Evolutionary conservation across 2,113 vertebrate genomes (phyloP).

Genomic region (Phalacrocorax aristotelis): DNA sequence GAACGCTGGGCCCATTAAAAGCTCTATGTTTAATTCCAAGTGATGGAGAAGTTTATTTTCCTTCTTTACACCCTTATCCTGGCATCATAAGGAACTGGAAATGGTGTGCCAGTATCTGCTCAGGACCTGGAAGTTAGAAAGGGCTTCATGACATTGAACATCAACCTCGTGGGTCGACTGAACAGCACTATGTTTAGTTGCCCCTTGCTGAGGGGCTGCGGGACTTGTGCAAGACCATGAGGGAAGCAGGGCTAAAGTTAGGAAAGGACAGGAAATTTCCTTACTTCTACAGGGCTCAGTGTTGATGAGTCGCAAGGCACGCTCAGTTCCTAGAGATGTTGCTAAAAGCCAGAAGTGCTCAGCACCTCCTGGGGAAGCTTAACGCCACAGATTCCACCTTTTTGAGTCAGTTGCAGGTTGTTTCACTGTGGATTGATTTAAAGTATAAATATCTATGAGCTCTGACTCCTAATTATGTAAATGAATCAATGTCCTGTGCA

Average conservation of each 20-base stretch:
- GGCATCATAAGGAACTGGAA: not conserved
- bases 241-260: not conserved
- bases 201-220: not conserved
- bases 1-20: not conserved
- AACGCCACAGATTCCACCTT: not conserved
- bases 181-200: too few species aligned
- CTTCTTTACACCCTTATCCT: not conserved
- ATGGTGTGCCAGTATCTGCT: not conserved
- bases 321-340: not conserved
- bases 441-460: not conserved
- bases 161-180: not conserved
- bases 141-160: not conserved
- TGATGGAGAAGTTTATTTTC: not conserved
- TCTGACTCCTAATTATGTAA: not conserved
- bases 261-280: not conserved
- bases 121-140: not conserved
- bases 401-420: not conserved
- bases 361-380: not conserved
- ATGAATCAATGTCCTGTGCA: not conserved
- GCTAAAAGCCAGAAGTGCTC: not conserved
- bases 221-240: fast-evolving
- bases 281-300: fast-evolving
- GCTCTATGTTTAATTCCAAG: not conserved
- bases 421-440: not conserved
- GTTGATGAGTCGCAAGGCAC: not conserved